Percentiles rank a stretch among this genome's conserved stretches.
Evolutionary conservation across 2,113 vertebrate species (phyloP).

Genomic region (Ahaetulla prasina): DNA sequence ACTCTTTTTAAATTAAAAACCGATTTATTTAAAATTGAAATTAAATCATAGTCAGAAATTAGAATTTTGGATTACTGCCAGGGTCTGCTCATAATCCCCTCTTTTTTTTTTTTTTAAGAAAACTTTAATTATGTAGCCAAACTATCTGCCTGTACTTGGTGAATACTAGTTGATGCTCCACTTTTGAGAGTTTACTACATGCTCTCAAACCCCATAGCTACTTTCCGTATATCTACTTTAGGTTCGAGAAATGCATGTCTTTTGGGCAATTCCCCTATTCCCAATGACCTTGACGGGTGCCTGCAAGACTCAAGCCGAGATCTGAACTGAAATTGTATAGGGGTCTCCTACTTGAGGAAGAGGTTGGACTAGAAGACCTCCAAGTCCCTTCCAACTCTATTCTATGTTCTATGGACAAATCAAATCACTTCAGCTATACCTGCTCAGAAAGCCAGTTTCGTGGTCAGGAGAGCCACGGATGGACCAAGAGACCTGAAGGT

Average conservation of each 20-base stretch:
- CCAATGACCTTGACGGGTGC: background rate
- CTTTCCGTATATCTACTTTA: background rate
- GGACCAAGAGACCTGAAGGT: background rate
- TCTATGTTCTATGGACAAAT: background rate
- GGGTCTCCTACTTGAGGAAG: background rate
- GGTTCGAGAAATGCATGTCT: background rate
- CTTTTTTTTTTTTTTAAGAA: constrained; percentile 79
- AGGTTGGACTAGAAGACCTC: background rate
- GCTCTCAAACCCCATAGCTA: background rate
- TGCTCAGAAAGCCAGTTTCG: background rate
- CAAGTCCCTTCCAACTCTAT: background rate
- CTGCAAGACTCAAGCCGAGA: background rate
- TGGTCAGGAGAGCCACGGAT: accelerated
- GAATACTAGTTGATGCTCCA: constrained; percentile 52
- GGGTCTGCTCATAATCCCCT: constrained; percentile 74
- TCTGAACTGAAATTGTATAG: background rate
- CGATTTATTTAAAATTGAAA: constrained; percentile 98
- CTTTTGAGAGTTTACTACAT: constrained; percentile 49
- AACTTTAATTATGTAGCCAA: constrained; percentile 85
- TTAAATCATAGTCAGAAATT: constrained; percentile 99
- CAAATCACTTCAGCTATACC: background rate
- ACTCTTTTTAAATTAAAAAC: constrained; percentile 99
- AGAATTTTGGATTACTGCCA: constrained; percentile 95
- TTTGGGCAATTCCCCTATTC: background rate
- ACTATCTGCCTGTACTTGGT: constrained; percentile 67